phyloP scores from a whole-genome alignment of 2,888 invertebrate genomes.

The Acleris emargana region DNA sequence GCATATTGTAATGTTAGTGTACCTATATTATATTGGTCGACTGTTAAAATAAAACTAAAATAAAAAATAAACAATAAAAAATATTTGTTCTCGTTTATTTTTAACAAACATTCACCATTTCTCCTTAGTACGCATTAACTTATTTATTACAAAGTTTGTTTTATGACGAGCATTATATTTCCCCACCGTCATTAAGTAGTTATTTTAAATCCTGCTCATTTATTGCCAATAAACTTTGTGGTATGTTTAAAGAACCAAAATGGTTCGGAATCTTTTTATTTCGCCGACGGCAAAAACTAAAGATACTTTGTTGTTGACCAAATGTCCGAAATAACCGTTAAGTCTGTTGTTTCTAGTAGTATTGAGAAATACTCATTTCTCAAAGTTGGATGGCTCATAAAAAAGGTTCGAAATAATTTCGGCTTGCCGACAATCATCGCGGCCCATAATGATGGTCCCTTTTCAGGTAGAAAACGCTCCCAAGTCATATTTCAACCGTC shows the following conservation, averaged over 20 bases:
- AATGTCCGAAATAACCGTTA: constrained; percentile 65
- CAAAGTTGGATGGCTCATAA: constrained; percentile 50
- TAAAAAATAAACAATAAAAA: constrained; percentile 62
- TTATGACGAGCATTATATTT: constrained; percentile 39
- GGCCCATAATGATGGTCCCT: constrained; percentile 76
- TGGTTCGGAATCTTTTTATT: constrained; percentile 52
- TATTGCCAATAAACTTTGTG: constrained; percentile 49
- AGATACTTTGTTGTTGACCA: constrained; percentile 50
- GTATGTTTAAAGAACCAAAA: constrained; percentile 60
- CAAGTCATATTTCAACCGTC: constrained; percentile 81
- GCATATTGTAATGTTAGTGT: constrained; percentile 28
- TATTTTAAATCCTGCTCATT: constrained; percentile 47
- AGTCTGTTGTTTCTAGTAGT: constrained; percentile 63
- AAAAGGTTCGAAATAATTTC: constrained; percentile 71
- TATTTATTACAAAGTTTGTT: constrained; percentile 45
- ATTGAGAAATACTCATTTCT: constrained; percentile 56
- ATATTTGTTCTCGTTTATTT: constrained; percentile 46
- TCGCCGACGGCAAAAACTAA: constrained; percentile 57
- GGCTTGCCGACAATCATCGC: constrained; percentile 78
- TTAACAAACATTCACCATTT: constrained; percentile 25
- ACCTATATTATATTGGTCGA: constrained; percentile 53
- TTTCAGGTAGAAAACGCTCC: constrained; percentile 79
- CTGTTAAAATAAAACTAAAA: constrained; percentile 68
- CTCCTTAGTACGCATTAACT: constrained; percentile 30
- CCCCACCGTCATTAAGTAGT: constrained; percentile 48